These are phyloP conservation scores for Cyphomyrmex costatus DNA, from an alignment of 1,140 invertebrate species.

Conservation along the genomic window DNA sequence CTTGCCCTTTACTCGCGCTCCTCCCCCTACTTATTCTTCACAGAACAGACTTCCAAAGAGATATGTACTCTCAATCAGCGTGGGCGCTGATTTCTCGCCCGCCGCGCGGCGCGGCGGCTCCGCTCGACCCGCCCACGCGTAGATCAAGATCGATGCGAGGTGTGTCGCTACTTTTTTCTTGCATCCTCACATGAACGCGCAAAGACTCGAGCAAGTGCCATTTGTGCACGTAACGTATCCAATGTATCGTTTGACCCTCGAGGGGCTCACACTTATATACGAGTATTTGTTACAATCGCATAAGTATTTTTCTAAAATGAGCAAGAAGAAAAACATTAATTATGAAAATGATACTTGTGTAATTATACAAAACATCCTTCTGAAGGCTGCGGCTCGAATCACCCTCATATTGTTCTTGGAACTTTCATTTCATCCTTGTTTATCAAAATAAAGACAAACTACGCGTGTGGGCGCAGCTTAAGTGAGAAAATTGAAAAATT, in stretches of 20 bases:
- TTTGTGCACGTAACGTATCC: background rate
- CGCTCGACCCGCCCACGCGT: slow-evolving; percentile 71
- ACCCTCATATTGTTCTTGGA: no score
- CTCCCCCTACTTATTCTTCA: slow-evolving; percentile 14
- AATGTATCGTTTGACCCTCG: background rate
- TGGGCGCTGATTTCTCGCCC: slow-evolving; percentile 73
- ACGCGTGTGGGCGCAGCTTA: no score
- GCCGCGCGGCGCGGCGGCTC: slow-evolving; percentile 64
- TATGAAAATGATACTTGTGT: no score
- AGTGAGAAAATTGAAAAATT: background rate
- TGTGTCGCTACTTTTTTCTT: slow-evolving; percentile 1
- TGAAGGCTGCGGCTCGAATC: no score
- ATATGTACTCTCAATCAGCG: slow-evolving; percentile 81
- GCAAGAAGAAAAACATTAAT: background rate
- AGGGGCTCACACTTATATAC: background rate
- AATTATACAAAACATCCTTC: no score
- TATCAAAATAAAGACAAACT: no score
- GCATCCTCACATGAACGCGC: background rate
- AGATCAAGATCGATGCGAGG: slow-evolving; percentile 68
- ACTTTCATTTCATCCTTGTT: no score
- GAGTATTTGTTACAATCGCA: background rate
- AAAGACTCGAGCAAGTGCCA: background rate
- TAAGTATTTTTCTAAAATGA: background rate
- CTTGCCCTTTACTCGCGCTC: slow-evolving; percentile 23
- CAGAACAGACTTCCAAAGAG: slow-evolving; percentile 68